Conservation (phyloP, 2,113 vertebrate genomes). For the Panurus biarmicus region DNA sequence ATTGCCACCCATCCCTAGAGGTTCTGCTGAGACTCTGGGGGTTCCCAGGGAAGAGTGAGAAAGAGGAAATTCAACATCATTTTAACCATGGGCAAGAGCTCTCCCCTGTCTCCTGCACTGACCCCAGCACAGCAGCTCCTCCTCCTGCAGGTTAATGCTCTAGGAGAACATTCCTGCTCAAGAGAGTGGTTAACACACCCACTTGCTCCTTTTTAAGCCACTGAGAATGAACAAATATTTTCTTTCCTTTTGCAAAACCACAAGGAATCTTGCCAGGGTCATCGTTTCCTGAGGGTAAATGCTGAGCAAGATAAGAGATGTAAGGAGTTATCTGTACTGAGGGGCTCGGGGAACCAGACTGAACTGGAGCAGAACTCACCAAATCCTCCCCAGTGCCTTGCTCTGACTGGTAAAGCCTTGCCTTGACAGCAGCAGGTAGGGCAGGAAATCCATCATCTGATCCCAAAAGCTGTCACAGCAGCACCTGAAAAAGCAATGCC, state of each 20-base stretch:
- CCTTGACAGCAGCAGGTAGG: background rate
- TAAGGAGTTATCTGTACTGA: background rate
- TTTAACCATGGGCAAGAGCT: fast-evolving
- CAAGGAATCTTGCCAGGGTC: conserved; percentile 24
- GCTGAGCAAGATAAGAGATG: background rate
- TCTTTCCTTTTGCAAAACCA: conserved; percentile 37
- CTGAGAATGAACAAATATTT: conserved; percentile 30
- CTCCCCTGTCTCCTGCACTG: background rate
- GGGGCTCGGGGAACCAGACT: background rate
- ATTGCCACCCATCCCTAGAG: background rate
- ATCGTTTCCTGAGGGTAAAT: background rate
- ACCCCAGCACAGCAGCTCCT: background rate
- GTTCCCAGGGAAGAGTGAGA: background rate
- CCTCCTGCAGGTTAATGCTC: background rate
- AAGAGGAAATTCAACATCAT: background rate
- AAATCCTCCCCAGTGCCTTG: background rate
- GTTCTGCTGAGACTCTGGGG: background rate
- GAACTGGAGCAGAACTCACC: background rate
- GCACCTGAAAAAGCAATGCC: background rate
- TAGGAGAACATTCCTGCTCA: background rate
- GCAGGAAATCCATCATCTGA: background rate
- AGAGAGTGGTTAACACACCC: background rate
- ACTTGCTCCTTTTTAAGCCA: background rate
- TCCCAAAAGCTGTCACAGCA: background rate
- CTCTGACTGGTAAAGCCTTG: background rate